Conservation (phyloP, 2,113 vertebrate species). For the Poicephalus gulielmi region DNA sequence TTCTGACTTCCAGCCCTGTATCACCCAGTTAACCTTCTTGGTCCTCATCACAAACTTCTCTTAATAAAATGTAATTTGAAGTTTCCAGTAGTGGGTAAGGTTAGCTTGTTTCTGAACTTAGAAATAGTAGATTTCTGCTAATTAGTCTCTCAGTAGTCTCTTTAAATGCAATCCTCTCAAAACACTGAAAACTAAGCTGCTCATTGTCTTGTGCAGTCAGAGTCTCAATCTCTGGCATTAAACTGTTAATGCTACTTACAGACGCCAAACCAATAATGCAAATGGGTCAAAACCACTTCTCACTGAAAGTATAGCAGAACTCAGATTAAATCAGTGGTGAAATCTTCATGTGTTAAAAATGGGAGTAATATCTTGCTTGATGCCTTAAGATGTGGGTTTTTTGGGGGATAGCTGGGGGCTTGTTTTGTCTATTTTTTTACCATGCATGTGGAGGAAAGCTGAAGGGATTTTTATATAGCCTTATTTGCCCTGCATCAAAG, state of each 20-base stretch:
- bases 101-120: background rate
- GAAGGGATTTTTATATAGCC: background rate
- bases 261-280: background rate
- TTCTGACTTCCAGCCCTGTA: background rate
- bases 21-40: background rate
- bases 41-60: background rate
- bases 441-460: background rate
- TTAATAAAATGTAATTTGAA: background rate
- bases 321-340: background rate
- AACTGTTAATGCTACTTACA: conserved; percentile 52
- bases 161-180: conserved; percentile 35
- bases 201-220: background rate
- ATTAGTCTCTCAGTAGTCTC: background rate
- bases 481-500: background rate
- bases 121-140: conserved; percentile 21
- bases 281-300: conserved; percentile 15
- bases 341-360: background rate
- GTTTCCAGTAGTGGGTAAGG: background rate
- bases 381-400: background rate
- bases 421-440: background rate
- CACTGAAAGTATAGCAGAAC: background rate
- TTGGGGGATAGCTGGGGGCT: background rate
- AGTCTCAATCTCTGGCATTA: conserved; percentile 2
- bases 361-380: background rate
- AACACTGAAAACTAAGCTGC: conserved; percentile 38